A percentile compares a stretch with the other conserved stretches of the same genome.
Evolutionary conservation across 2,797 vertebrate species (phyloP).

Genomic region (Pampus argenteus): DNA sequence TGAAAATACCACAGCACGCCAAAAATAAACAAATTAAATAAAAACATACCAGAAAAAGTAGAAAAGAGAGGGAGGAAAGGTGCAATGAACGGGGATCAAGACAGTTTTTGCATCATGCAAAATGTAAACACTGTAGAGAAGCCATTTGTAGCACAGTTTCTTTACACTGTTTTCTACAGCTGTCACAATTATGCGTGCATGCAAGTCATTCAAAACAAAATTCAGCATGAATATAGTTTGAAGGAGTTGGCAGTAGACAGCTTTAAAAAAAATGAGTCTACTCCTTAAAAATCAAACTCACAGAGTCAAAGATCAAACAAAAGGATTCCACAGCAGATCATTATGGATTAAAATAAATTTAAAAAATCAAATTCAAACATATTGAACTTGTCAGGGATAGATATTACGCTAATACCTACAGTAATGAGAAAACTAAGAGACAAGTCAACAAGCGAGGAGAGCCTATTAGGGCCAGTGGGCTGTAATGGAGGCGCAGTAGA

Average conservation of each 20-base stretch:
- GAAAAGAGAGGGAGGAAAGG: neutral
- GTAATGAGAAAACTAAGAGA: constrained; percentile 28
- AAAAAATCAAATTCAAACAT: constrained; percentile 11
- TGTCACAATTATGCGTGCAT: constrained; percentile 37
- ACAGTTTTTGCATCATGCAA: constrained; percentile 44
- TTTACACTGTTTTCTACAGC: constrained; percentile 8
- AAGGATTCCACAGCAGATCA: constrained; percentile 40
- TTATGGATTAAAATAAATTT: neutral
- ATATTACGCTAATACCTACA: constrained; percentile 2
- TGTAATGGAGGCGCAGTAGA: constrained; percentile 23
- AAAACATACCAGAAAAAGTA: constrained; percentile 8
- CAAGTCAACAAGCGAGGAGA: constrained; percentile 40
- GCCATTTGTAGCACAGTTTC: constrained; percentile 4
- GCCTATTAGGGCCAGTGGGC: constrained; percentile 17
- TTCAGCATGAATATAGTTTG: constrained; percentile 39
- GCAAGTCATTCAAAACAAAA: constrained; percentile 59
- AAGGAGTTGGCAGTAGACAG: constrained; percentile 18
- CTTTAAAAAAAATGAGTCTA: constrained; percentile 19
- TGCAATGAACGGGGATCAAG: constrained; percentile 5
- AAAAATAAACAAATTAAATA: constrained; percentile 33
- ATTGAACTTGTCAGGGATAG: constrained; percentile 20
- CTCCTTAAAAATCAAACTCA: constrained; percentile 70
- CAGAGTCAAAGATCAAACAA: constrained; percentile 60
- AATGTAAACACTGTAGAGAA: constrained; percentile 25
- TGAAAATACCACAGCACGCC: constrained; percentile 71